Base-by-base conservation (phyloP, 2,797 vertebrate species). In the Lates japonicus region DNA sequence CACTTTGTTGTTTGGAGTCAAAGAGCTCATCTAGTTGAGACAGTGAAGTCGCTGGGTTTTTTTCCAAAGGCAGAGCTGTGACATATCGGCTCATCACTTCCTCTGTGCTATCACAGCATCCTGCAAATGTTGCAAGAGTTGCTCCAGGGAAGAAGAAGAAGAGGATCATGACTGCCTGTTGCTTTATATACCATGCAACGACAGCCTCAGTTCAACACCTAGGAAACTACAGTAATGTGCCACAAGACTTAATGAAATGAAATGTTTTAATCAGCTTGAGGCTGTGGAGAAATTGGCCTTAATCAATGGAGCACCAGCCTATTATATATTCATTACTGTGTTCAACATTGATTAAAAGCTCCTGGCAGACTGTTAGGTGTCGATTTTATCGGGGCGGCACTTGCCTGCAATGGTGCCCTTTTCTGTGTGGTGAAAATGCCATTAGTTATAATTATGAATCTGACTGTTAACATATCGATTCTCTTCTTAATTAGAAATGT, bases 301-400 rank as follows among this genome's bases (percentile, higher is more conserved):
- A 70, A 88, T 88, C 89, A 90, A 87, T 75, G 68, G 35, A 82
- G 46, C 14, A 3, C 16, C 70, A 41, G 73, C 64, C 82, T 78
- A 82, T 88, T 78, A 84, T 44, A 70, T 76, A 84, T 91, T 88
- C 73, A 90, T 87, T 68, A 81, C 73, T 7, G 42, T 80, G 22
- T 83, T 81, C 76, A 66, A 52, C 61, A 81, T 81, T 84, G 87
- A 94, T 84, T 87, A 74, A 83, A 82, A 78, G 80, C 87, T 83
- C 60, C 65, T 80, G 37, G 17, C 44, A 22, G 76, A 49, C 33
- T 74, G 72, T 79, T 82, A 85, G 70, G 61, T 86, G 54, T 78
- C 73, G 70, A 67, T 85, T 89, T 79, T 82, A 85, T 83, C 22
- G 25, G 16, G 61, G 49, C 5, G 16, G 72, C 33, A 61, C 44